These are phyloP conservation scores for Micrastur ruficollis DNA, from an alignment of 2,797 vertebrate genomes.

Conservation along the genomic window DNA sequence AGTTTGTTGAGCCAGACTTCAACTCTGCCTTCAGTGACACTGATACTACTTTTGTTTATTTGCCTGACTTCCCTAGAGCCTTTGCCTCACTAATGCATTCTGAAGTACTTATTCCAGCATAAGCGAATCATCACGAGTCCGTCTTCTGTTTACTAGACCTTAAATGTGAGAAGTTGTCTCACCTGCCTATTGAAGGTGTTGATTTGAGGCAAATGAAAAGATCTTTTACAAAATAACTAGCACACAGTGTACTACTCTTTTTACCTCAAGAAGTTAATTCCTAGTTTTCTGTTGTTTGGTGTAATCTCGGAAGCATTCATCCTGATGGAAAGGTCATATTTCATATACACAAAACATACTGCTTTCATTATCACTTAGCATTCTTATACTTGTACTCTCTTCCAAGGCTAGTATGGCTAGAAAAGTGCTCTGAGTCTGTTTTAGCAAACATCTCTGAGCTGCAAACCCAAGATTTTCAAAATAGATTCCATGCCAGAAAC, in stretches of 20 bases:
- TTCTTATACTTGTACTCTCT: background rate
- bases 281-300: background rate
- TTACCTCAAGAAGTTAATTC: background rate
- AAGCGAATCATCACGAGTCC: background rate
- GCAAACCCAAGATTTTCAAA: background rate
- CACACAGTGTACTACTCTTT: background rate
- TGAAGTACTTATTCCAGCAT: background rate
- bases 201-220: background rate
- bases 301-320: background rate
- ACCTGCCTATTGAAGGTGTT: background rate
- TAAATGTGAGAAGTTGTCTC: background rate
- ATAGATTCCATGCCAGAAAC: background rate
- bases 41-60: background rate
- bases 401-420: background rate
- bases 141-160: background rate
- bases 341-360: background rate
- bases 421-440: background rate
- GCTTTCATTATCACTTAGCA: background rate
- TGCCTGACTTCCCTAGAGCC: background rate
- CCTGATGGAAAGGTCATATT: background rate
- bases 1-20: background rate
- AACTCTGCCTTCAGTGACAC: background rate
- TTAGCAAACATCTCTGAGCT: background rate
- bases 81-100: background rate
- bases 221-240: background rate